These are phyloP conservation scores for Melanotaenia trifasciata DNA, from an alignment of 2,797 vertebrate genomes.

Conservation along the genomic window DNA sequence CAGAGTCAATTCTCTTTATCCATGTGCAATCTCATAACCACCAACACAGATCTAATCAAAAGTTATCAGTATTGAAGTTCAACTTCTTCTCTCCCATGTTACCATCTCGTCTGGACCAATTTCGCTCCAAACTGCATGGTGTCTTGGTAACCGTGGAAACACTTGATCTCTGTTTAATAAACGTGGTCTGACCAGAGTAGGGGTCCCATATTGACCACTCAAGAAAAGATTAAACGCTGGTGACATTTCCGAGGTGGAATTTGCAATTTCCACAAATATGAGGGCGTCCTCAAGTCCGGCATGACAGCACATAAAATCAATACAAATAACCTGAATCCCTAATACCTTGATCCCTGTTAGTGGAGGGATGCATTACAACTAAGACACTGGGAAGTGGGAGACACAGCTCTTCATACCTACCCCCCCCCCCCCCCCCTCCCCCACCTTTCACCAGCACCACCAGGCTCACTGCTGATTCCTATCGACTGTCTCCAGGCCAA, in stretches of 20 bases:
- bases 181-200: conserved; percentile 71
- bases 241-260: conserved; percentile 99
- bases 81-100: conserved; percentile 72
- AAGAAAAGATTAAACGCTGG: conserved; percentile 92
- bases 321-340: conserved; percentile 99
- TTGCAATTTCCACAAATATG: conserved; percentile 99
- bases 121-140: conserved; percentile 19
- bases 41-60: conserved; percentile 60
- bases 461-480: conserved; percentile 83
- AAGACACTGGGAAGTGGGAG: conserved; percentile 85
- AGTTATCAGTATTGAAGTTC: conserved; percentile 76
- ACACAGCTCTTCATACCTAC: conserved; percentile 70
- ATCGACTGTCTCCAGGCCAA: conserved; percentile 88
- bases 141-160: conserved; percentile 81
- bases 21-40: conserved; percentile 52
- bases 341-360: conserved; percentile 98
- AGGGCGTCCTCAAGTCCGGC: conserved; percentile 90
- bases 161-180: conserved; percentile 88
- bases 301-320: conserved; percentile 99
- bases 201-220: conserved; percentile 91
- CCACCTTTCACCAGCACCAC: conserved; percentile 34
- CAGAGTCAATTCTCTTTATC: conserved; percentile 51
- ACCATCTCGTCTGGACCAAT: conserved; percentile 57
- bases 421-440: conserved; percentile 59
- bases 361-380: conserved; percentile 95